Percentiles rank a stretch among this genome's conserved stretches.
Conservation (phyloP, 1,140 invertebrate species). For the Diorhabda elongata region DNA sequence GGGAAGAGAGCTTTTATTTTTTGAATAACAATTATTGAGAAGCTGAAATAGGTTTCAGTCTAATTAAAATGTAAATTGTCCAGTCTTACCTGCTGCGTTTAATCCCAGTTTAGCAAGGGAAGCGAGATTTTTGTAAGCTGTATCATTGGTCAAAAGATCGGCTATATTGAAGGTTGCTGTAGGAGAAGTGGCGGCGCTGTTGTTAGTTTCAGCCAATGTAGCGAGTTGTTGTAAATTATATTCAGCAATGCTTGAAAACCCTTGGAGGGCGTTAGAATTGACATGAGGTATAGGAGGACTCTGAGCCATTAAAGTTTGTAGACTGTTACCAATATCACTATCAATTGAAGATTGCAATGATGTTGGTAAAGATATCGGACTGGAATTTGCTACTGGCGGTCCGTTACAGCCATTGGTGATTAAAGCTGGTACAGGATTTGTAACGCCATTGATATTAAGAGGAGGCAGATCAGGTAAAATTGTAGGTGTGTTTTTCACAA, state of each 20-base stretch:
- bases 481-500: slow-evolving; percentile 19
- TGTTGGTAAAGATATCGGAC: slow-evolving; percentile 62
- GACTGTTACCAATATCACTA: slow-evolving; percentile 51
- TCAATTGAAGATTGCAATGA: slow-evolving; percentile 76
- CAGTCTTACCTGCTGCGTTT: slow-evolving; percentile 35
- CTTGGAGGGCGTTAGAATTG: slow-evolving; percentile 48
- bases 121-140: slow-evolving; percentile 81
- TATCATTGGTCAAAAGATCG: slow-evolving; percentile 72
- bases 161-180: slow-evolving; percentile 63
- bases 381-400: slow-evolving; percentile 55
- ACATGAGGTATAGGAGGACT: slow-evolving; percentile 48
- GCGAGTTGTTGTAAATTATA: slow-evolving; percentile 79
- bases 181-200: slow-evolving; percentile 61
- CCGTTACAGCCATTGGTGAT: slow-evolving; percentile 49
- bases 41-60: no score
- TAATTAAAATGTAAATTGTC: no score
- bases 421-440: slow-evolving; percentile 17
- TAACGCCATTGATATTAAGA: slow-evolving; percentile 31
- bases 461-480: slow-evolving; percentile 26
- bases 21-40: no score
- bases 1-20: no score
- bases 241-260: slow-evolving; percentile 70
- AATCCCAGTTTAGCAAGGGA: slow-evolving; percentile 79
- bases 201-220: slow-evolving; percentile 65
- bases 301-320: slow-evolving; percentile 49